phyloP scores from a whole-genome alignment of 2,113 vertebrate species.

The Micronisus gabar region DNA sequence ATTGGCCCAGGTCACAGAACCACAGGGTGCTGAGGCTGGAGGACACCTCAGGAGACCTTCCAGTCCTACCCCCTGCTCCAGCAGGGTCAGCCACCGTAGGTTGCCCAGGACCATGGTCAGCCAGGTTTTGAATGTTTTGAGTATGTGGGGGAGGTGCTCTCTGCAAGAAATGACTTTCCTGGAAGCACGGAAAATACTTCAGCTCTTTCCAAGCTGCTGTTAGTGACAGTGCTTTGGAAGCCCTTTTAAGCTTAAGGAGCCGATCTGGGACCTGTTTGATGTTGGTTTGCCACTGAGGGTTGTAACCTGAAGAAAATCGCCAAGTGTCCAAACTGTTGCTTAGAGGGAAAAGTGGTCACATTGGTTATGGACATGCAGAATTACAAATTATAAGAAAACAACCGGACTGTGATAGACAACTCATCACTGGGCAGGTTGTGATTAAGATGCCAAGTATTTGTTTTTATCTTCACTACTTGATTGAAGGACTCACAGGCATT shows the following conservation, averaged over 20 bases:
- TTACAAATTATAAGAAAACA: background rate
- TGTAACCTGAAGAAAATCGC: background rate
- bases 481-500: background rate
- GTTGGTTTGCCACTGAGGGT: background rate
- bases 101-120: background rate
- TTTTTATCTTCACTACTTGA: background rate
- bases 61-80: background rate
- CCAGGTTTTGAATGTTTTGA: background rate
- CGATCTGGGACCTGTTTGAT: background rate
- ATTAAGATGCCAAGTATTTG: background rate
- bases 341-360: background rate
- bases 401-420: background rate
- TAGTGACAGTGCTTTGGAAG: background rate
- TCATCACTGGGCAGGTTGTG: background rate
- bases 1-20: background rate
- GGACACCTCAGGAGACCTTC: background rate
- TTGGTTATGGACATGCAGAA: rapidly evolving
- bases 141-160: background rate
- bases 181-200: background rate
- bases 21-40: background rate
- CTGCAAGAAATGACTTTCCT: background rate
- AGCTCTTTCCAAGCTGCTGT: background rate
- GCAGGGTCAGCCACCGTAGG: background rate
- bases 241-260: background rate
- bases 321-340: background rate